Evolutionary conservation across 2,888 invertebrate species (phyloP).

Genomic region (Agonopterix subpropinquella): DNA sequence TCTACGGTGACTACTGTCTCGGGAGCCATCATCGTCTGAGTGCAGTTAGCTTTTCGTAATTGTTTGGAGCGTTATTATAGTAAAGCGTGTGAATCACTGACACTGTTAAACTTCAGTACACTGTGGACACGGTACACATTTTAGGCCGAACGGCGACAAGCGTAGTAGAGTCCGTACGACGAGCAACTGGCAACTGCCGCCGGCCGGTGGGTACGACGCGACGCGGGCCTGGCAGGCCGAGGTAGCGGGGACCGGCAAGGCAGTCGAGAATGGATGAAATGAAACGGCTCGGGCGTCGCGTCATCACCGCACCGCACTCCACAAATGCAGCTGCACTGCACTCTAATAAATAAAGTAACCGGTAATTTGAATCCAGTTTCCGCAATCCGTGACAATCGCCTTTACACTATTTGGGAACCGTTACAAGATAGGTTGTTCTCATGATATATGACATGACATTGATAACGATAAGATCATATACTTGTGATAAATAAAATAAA

Average conservation of each 20-base stretch:
- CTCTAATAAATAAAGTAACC: neutral
- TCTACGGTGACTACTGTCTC: constrained; percentile 89
- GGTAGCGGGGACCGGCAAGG: constrained; percentile 27
- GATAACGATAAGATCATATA: no score
- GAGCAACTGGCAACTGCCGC: constrained; percentile 46
- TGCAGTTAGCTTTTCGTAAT: constrained; percentile 19
- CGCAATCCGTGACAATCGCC: no score
- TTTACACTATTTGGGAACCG: neutral
- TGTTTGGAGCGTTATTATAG: constrained; percentile 13
- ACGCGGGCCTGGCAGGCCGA: constrained; percentile 14
- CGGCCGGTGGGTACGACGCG: constrained; percentile 12
- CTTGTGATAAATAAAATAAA: no score
- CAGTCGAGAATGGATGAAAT: constrained; percentile 21
- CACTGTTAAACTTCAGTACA: constrained; percentile 54
- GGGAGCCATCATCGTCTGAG: constrained; percentile 82
- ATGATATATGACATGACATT: no score
- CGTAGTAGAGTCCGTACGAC: constrained; percentile 54
- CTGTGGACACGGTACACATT: constrained; percentile 55
- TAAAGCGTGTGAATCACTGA: constrained; percentile 46
- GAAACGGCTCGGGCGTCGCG: constrained; percentile 3
- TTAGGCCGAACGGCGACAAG: constrained; percentile 41
- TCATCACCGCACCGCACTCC: neutral
- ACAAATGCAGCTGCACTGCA: constrained; percentile 1
- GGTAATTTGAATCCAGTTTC: no score
- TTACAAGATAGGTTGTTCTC: no score